Evolutionary conservation across 2,113 vertebrate species (phyloP).

Genomic region (Lucifuga dentata): DNA sequence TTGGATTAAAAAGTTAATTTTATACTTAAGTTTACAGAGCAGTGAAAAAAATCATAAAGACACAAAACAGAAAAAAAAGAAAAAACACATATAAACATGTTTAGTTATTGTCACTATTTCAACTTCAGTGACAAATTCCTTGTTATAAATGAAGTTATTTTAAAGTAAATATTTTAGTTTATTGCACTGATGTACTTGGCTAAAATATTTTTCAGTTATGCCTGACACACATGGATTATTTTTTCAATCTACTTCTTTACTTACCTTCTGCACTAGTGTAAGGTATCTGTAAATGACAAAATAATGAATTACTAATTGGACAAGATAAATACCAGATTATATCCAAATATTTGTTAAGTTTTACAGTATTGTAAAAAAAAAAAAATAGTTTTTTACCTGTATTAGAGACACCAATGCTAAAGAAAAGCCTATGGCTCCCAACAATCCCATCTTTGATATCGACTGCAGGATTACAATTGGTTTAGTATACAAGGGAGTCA

Average conservation of each 20-base stretch:
- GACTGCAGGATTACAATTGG: slow-evolving; percentile 73
- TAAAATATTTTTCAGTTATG: no score
- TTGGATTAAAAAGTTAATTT: not conserved
- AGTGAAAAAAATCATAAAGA: not conserved
- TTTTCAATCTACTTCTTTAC: no score
- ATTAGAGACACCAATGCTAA: slow-evolving; percentile 72
- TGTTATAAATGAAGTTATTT: not conserved
- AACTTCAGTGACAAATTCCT: not conserved
- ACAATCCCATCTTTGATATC: slow-evolving; percentile 79
- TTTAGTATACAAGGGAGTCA: slow-evolving; percentile 71
- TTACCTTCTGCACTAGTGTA: slow-evolving; percentile 73
- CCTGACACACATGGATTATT: no score
- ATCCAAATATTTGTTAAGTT: not conserved
- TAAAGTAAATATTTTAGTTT: no score
- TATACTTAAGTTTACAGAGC: not conserved
- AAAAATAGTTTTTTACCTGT: slow-evolving; percentile 74
- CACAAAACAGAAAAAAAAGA: not conserved
- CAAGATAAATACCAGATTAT: not conserved
- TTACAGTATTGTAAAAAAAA: not conserved
- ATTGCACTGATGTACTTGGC: no score
- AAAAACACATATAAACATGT: not conserved
- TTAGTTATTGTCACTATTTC: not conserved
- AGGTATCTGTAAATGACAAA: slow-evolving; percentile 72
- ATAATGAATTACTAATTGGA: not conserved
- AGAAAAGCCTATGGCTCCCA: slow-evolving; percentile 76